A percentile compares a stretch with the other conserved stretches of the same genome.
These are phyloP conservation scores for Cheilosia scutellata DNA, from an alignment of 2,888 invertebrate species.

Conservation along the genomic window DNA sequence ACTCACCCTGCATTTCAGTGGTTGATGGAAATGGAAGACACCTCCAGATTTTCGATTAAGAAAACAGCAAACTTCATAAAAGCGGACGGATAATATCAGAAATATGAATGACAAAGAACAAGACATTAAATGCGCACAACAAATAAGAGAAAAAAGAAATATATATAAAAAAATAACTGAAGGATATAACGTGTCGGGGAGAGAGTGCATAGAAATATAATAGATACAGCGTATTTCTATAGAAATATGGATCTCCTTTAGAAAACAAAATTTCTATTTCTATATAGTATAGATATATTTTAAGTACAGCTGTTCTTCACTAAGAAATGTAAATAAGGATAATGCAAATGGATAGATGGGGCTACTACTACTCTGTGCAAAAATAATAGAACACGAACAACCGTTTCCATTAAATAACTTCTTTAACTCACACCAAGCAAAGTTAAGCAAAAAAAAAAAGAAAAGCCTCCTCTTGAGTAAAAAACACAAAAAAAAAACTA, in stretches of 20 bases:
- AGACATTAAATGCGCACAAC: background rate
- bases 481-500: constrained; percentile 38
- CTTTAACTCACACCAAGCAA: constrained; percentile 1
- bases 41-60: constrained; percentile 2
- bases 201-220: background rate
- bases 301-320: background rate
- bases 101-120: constrained; percentile 14
- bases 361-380: background rate
- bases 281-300: background rate
- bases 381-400: constrained; percentile 2
- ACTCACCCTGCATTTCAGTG: background rate
- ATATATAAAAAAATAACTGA: background rate
- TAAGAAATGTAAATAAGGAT: constrained; percentile 13
- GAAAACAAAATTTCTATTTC: background rate
- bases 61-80: constrained; percentile 8
- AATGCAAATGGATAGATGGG: constrained; percentile 17
- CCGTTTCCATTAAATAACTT: constrained; percentile 17
- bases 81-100: background rate
- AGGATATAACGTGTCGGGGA: background rate
- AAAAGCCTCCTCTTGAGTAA: constrained; percentile 13
- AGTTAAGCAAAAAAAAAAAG: constrained; percentile 11
- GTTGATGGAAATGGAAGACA: background rate
- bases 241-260: constrained; percentile 2
- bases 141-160: background rate
- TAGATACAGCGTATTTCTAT: background rate